Evolutionary conservation across 2,113 vertebrate genomes (phyloP).

Genomic region (Daboia siamensis): DNA sequence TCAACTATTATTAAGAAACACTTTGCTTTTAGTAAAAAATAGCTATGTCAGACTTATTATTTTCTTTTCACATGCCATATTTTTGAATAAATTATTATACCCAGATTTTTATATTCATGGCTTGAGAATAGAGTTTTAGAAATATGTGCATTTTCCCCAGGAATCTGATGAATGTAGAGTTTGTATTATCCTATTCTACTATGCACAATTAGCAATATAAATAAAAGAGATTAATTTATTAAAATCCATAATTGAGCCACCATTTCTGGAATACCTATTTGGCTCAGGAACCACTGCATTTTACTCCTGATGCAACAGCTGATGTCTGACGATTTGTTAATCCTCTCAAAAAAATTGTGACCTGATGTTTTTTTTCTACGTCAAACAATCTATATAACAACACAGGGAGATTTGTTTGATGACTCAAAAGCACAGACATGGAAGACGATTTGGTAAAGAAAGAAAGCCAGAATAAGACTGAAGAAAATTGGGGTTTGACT

Average conservation of each 20-base stretch:
- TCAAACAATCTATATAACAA: too few relatives aligned
- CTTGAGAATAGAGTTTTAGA: background rate
- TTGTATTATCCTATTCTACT: background rate
- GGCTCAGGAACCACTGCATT: background rate
- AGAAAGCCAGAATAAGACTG: too few relatives aligned
- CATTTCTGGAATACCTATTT: background rate
- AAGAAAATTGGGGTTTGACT: too few relatives aligned
- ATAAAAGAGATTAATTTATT: background rate
- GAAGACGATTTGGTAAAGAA: too few relatives aligned
- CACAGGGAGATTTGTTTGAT: too few relatives aligned
- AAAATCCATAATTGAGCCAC: background rate
- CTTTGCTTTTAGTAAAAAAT: background rate
- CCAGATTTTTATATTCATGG: background rate
- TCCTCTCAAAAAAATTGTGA: too few relatives aligned
- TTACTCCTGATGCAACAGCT: background rate
- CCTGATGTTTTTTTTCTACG: too few relatives aligned
- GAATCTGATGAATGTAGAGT: background rate
- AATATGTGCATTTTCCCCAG: background rate
- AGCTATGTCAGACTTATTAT: background rate
- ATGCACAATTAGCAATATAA: background rate
- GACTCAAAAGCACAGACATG: too few relatives aligned
- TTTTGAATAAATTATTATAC: background rate
- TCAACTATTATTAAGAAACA: background rate
- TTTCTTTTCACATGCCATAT: background rate
- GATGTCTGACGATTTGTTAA: background rate